Conservation (phyloP, 2,888 invertebrate genomes). For the Amphipyra berbera region DNA sequence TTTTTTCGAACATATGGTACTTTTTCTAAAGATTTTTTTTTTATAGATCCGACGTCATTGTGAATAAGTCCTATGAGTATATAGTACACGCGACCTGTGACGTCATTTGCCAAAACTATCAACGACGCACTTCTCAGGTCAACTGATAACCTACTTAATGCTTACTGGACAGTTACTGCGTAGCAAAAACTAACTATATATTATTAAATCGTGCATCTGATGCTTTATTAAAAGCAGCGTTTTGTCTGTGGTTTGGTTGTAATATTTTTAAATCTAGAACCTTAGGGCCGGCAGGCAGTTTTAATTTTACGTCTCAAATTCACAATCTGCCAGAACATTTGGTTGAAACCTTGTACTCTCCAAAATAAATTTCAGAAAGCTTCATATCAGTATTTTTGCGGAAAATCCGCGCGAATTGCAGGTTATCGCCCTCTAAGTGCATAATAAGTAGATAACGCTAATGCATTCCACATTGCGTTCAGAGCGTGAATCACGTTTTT, state of each 20-base stretch:
- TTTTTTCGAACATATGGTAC: no score
- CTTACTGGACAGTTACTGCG: slow-evolving; percentile 69
- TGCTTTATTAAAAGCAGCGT: neutral
- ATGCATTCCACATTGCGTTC: slow-evolving; percentile 26
- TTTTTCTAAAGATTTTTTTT: neutral
- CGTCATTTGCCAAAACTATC: slow-evolving; percentile 75
- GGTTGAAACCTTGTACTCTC: no score
- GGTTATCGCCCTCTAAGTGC: slow-evolving; percentile 23
- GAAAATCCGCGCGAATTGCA: slow-evolving; percentile 16
- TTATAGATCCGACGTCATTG: slow-evolving; percentile 18
- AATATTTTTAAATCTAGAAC: no score
- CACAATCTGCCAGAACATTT: no score
- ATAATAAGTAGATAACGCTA: slow-evolving; percentile 29
- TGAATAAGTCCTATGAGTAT: slow-evolving; percentile 52
- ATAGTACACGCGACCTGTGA: slow-evolving; percentile 65
- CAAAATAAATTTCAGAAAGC: no score
- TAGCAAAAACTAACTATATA: slow-evolving; percentile 70
- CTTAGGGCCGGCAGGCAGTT: no score
- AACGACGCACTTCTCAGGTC: slow-evolving; percentile 78
- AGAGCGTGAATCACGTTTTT: slow-evolving; percentile 47
- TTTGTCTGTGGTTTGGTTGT: no score
- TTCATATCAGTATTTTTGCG: slow-evolving; percentile 4
- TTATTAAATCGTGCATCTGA: slow-evolving; percentile 25
- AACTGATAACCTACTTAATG: slow-evolving; percentile 82
- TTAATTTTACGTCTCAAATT: no score